phyloP scores from a whole-genome alignment of 2,797 vertebrate species.

The Takifugu ocellatus region DNA sequence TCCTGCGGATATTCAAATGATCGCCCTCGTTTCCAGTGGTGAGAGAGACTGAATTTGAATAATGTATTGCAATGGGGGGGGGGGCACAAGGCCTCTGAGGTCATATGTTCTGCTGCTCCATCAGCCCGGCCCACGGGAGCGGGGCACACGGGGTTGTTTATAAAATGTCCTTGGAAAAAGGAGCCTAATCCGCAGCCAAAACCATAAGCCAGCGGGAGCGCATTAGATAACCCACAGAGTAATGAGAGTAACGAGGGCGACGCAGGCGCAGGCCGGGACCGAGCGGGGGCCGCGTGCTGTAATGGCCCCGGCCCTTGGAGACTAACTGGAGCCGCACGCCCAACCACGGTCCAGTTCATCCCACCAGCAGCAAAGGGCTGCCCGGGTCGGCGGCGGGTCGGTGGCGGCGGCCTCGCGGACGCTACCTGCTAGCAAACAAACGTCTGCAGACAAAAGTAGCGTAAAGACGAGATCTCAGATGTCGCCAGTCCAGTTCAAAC shows the following conservation, averaged over 20 bases:
- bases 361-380: too few relatives aligned
- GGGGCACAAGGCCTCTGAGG: slow-evolving; percentile 64
- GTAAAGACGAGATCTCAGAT: too few relatives aligned
- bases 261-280: slow-evolving; percentile 65
- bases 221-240: slow-evolving; percentile 75
- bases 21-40: slow-evolving; percentile 51
- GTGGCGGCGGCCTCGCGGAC: slow-evolving; percentile 46
- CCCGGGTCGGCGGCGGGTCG: slow-evolving; percentile 52
- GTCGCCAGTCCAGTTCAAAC: too few relatives aligned
- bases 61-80: slow-evolving; percentile 69
- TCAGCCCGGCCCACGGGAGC: slow-evolving; percentile 63
- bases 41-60: slow-evolving; percentile 70
- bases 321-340: slow-evolving; percentile 74
- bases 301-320: slow-evolving; percentile 71
- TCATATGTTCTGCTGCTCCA: slow-evolving; percentile 71
- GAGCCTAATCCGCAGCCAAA: slow-evolving; percentile 74
- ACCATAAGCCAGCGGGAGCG: slow-evolving; percentile 68
- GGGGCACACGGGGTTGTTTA: slow-evolving; percentile 70
- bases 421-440: too few relatives aligned
- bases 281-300: slow-evolving; percentile 66
- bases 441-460: too few relatives aligned
- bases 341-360: slow-evolving; percentile 68
- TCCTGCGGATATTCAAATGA: slow-evolving; percentile 72
- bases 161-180: slow-evolving; percentile 76
- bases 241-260: slow-evolving; percentile 75